Base-by-base conservation (phyloP, 2,888 invertebrate genomes). In the Pseudoips prasinana region DNA sequence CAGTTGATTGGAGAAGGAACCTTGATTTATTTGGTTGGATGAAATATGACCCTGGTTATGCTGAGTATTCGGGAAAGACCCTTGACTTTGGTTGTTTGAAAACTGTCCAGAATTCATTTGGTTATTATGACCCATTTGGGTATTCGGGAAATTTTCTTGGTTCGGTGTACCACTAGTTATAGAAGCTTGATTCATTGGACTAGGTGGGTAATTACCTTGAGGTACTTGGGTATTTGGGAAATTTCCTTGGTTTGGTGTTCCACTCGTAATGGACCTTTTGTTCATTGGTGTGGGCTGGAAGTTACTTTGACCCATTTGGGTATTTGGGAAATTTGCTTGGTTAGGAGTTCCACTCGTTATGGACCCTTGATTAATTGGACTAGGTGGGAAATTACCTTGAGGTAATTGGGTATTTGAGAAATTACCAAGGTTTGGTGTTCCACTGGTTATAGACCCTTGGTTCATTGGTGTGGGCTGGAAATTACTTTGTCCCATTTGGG, bases 201-300 rank as follows among this genome's bases (percentile, higher is more conserved):
- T n/a, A n/a, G n/a, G n/a, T n/a, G n/a, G n/a, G n/a, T n/a, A n/a
- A n/a, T n/a, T n/a, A n/a, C n/a, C n/a, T n/a, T n/a, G n/a, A n/a
- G n/a, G n/a, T n/a, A n/a, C n/a, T n/a, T n/a, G n/a, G 8, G 14
- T 6, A 17, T 22, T 38, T 25, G 39, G 44, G 18, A 29, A 44
- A 0, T 17, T 17, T 3, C n/a, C 5, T 7, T 29, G 6, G n/a
- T 30, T 33, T 1, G 47, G 42, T 0, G 46, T 46, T 0, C 46
- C 47, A 9, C 28, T 41, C 7, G 41, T 41, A 1, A 43, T 41
- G 1, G 35, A 41, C 0, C 41, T 35, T 1, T 43, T 41, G 22
- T 41, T 43, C 3, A 39, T 22, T 8, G 38, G 44, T 0, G 30
- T 9, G 6, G 10, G 33, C 0, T 33, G 9, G 17, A 25, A 48